Evolutionary conservation across 37 sponge, comb jelly and placozoan genomes (phyloP), one percentile per base, ranked within the genome.

Genomic region (Lycopodina hypogea): DNA sequence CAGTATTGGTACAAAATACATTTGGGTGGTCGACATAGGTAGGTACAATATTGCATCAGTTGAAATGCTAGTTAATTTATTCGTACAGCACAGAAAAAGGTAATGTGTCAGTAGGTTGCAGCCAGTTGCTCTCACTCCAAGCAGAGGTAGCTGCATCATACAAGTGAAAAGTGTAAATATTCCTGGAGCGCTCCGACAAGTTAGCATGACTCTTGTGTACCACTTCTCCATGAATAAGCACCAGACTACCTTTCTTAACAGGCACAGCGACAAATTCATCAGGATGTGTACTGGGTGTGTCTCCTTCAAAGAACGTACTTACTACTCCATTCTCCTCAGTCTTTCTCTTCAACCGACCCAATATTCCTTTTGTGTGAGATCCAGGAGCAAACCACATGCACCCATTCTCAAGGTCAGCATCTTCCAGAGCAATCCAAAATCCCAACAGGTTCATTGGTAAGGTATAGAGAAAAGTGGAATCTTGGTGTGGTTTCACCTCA

Each of bases 361-460:
- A 37, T 12, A 74, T 50, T n/a, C 88, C 85, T 51, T 72, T 39
- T 33, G 69, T 87, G 56, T 98, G 99, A 42, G 85, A 86, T 22
- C 89, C 92, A 30, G 99, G 99, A 7, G 86, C 86, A 83, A 98
- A 98, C 92, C 93, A 95, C 61, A 98, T 84, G 78, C 99, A 98
- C 9, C 92, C 94, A 80, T 98, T 98, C 30, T 95, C 94, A 17
- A 75, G 15, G 14, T 80, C 83, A 26, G 96, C 99, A 62, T 98
- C 99, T 41, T 98, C 99, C 50, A 98, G 69, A 29, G 99, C 89
- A n/a, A 98, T 83, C 99, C 99, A 98, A 56, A 93, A 87, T 32
- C 99, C 99, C 7, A 88, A 34, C 48, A 98, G 67, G 6, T 65
- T 76, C 80, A 80, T 90, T 7, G 96, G 96, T 1, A 76, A 81